A percentile compares a stretch with the other conserved stretches of the same genome.
phyloP scores from a whole-genome alignment of 2,888 invertebrate species.

The Microchrysa polita region DNA sequence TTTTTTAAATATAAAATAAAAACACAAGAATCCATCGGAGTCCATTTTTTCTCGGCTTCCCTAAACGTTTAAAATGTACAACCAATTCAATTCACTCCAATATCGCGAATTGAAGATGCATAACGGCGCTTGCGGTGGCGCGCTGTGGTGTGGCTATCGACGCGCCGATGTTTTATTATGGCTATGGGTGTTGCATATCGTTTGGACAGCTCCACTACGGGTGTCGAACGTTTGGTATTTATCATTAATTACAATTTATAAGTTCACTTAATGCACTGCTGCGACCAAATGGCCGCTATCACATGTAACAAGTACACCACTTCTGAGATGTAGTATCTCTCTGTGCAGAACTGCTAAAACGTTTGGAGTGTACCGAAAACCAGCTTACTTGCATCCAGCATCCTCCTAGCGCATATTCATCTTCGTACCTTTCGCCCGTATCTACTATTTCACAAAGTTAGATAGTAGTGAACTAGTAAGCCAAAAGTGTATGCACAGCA shows the following conservation, averaged over 20 bases:
- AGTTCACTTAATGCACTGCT: slow-evolving; percentile 43
- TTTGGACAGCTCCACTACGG: slow-evolving; percentile 41
- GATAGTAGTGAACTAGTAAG: not conserved
- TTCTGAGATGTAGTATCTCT: not conserved
- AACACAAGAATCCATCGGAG: no score
- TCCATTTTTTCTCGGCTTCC: no score
- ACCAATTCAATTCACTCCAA: slow-evolving; percentile 1
- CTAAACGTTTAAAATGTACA: no score
- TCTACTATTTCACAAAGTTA: slow-evolving; percentile 4
- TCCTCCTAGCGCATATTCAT: not conserved
- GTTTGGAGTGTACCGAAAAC: not conserved
- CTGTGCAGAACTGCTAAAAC: not conserved
- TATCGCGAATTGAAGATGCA: slow-evolving; percentile 6
- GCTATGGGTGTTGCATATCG: slow-evolving; percentile 36
- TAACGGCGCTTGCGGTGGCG: no score
- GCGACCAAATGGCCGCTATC: slow-evolving; percentile 7
- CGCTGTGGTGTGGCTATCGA: no score
- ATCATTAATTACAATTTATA: slow-evolving; percentile 46
- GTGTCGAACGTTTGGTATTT: slow-evolving; percentile 40
- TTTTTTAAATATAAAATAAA: no score
- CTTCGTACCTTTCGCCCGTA: not conserved
- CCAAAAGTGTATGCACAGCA: not conserved
- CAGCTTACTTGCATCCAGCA: not conserved
- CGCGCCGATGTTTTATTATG: slow-evolving; percentile 20
- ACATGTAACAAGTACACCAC: not conserved